Evolutionary conservation across 2,797 vertebrate species (phyloP).

Genomic region (Sebastes cheni): DNA sequence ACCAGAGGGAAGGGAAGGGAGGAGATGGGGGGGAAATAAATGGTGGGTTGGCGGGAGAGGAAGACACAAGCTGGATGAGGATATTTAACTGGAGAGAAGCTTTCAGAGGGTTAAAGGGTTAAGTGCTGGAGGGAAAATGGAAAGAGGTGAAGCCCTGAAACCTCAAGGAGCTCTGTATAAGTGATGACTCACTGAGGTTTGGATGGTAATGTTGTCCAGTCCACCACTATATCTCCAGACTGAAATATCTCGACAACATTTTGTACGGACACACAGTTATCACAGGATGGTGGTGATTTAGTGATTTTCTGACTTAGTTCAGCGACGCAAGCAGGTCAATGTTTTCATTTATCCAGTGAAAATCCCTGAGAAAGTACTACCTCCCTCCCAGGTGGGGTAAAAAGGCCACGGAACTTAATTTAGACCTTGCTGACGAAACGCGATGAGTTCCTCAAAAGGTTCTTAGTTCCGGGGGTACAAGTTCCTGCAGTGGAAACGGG

Average conservation of each 20-base stretch:
- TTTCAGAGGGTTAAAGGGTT: neutral
- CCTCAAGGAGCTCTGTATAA: neutral
- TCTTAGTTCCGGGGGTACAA: too few species aligned
- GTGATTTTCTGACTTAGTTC: neutral
- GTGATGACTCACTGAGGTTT: fast-evolving
- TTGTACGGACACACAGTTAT: neutral
- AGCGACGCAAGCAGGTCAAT: too few species aligned
- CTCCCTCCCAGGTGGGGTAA: too few species aligned
- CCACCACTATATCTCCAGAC: neutral
- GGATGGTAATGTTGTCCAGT: neutral
- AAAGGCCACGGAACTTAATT: too few species aligned
- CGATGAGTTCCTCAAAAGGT: too few species aligned
- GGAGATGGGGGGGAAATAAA: neutral
- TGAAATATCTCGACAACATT: neutral
- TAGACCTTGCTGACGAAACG: fast-evolving
- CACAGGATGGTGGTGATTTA: neutral
- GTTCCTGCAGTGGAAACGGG: too few species aligned
- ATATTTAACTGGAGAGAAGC: neutral
- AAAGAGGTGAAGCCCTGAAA: neutral
- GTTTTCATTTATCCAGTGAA: too few species aligned
- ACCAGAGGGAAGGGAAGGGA: neutral
- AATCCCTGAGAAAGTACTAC: too few species aligned
- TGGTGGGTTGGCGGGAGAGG: neutral
- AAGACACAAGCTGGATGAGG: neutral
- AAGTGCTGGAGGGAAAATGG: neutral